phyloP scores from a whole-genome alignment of 1,140 invertebrate genomes.

The Radopholus similis region DNA sequence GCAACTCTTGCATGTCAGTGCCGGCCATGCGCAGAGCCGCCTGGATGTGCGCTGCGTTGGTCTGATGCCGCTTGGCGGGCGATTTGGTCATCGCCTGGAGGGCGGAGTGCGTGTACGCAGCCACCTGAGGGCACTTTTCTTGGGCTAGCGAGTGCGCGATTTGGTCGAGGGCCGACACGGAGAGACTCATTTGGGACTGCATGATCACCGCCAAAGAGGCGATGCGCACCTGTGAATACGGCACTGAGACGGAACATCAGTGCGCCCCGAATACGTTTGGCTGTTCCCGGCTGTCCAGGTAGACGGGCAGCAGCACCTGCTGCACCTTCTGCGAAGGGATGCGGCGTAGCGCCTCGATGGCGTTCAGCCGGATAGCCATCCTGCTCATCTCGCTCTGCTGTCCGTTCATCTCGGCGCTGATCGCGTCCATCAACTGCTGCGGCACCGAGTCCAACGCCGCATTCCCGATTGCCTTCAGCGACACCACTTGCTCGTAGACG shows the following conservation, averaged over 20 bases:
- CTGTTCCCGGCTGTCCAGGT: constrained; percentile 41
- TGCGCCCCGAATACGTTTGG: constrained; percentile 27
- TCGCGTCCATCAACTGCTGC: neutral
- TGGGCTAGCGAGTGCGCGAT: constrained; percentile 33
- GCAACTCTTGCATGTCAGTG: constrained; percentile 16
- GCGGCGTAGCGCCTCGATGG: constrained; percentile 53
- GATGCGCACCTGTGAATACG: constrained; percentile 31
- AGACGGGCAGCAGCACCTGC: constrained; percentile 47
- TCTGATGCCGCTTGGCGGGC: constrained; percentile 31
- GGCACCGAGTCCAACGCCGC: constrained; percentile 41
- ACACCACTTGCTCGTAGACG: neutral
- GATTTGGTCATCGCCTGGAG: constrained; percentile 44
- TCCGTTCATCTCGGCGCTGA: constrained; percentile 42
- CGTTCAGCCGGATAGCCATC: constrained; percentile 42
- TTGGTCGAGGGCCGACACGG: constrained; percentile 43
- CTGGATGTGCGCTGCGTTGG: constrained; percentile 3
- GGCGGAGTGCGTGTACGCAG: constrained; percentile 43
- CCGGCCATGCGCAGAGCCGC: constrained; percentile 28
- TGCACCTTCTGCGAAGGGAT: constrained; percentile 44
- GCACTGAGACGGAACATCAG: neutral
- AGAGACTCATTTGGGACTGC: constrained; percentile 34
- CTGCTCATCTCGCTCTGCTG: constrained; percentile 21
- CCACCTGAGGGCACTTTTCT: constrained; percentile 44
- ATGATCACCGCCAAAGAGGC: constrained; percentile 45
- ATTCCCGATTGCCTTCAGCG: constrained; percentile 50